phyloP scores from a whole-genome alignment of 2,888 invertebrate species.

The Cephonodes hylas region DNA sequence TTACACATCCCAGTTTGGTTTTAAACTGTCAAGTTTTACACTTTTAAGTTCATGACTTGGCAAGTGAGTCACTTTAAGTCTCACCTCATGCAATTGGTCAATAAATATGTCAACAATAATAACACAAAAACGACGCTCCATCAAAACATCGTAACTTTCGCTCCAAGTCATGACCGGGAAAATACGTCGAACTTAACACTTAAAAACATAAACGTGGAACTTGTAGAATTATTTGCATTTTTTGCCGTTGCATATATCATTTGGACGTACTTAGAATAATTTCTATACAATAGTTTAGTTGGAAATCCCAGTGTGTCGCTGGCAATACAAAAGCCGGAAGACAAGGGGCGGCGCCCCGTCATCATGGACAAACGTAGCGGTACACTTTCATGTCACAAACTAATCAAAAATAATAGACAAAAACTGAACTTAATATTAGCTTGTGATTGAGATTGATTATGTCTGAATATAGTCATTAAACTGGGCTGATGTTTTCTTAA shows the following conservation, averaged over 20 bases:
- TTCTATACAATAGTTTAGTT: slow-evolving; percentile 19
- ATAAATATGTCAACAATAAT: background rate
- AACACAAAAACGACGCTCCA: background rate
- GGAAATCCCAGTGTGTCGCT: slow-evolving; percentile 17
- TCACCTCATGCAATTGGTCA: background rate
- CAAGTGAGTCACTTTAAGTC: background rate
- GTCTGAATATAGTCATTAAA: slow-evolving; percentile 16
- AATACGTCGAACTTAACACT: slow-evolving; percentile 1
- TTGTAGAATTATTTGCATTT: slow-evolving; percentile 22
- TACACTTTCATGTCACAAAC: slow-evolving; percentile 16
- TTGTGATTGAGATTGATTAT: slow-evolving; percentile 20
- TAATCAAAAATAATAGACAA: slow-evolving; percentile 16
- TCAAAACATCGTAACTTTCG: background rate
- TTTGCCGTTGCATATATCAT: slow-evolving; percentile 23
- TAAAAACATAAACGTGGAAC: background rate
- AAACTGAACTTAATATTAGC: slow-evolving; percentile 14
- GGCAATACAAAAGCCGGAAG: slow-evolving; percentile 42
- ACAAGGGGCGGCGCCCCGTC: slow-evolving; percentile 28
- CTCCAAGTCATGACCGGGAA: background rate
- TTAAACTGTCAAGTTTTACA: no score
- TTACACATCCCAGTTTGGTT: no score
- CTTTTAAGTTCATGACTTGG: background rate
- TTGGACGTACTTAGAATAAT: slow-evolving; percentile 24
- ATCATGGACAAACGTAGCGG: slow-evolving; percentile 22
- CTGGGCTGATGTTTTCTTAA: background rate